Base-by-base conservation (phyloP, 2,797 vertebrate genomes). In the Mus minutoides region DNA sequence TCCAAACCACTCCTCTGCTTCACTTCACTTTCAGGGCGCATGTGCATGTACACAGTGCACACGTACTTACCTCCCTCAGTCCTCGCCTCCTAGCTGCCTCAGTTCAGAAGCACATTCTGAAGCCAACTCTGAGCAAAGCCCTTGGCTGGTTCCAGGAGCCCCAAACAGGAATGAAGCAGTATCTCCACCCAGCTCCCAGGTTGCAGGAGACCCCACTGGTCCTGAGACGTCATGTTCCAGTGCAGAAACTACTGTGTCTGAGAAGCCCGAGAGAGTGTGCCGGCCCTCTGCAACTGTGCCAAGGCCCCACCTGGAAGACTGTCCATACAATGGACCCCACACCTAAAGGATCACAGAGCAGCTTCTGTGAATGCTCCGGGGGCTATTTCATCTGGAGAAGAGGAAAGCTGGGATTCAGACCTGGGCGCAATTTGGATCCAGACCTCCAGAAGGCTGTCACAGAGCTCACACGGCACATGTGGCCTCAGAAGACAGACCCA, bases 401-500 rank as follows among this genome's bases (percentile, higher is more conserved):
- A 69, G 14, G 34, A 73, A 75, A 92, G 24, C 62, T 14, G 0
- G 54, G 12, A 37, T 90, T 86, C 56, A 73, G 24, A 73, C 31
- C 62, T 88, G 34, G 54, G 22, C 29, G 52, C 69, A 71, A 40
- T 95, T 62, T 78, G 54, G 91, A 94, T 78, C 91, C 60, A 90
- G 88, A 80, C 13, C 14, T 90, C 31, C 29, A 13, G 77, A 77
- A 49, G 8, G 3, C 26, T 85, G n/a, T 85, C 76, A 90, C 6
- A 40, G n/a, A 29, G 22, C 46, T 93, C 77, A 79, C 40, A 79
- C 40, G 31, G 80, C 37, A 34, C 67, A 31, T 71, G 56, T 26
- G 14, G 69, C 54, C 56, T 62, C 69, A 85, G 87, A 67, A 94
- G 22, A 86, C 64, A 96, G 43, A 91, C 58, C 37, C 46, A 94